A percentile compares a stretch with the other conserved stretches of the same genome.
Conservation (phyloP, 2,113 vertebrate genomes). For the Muntiacus reevesi region DNA sequence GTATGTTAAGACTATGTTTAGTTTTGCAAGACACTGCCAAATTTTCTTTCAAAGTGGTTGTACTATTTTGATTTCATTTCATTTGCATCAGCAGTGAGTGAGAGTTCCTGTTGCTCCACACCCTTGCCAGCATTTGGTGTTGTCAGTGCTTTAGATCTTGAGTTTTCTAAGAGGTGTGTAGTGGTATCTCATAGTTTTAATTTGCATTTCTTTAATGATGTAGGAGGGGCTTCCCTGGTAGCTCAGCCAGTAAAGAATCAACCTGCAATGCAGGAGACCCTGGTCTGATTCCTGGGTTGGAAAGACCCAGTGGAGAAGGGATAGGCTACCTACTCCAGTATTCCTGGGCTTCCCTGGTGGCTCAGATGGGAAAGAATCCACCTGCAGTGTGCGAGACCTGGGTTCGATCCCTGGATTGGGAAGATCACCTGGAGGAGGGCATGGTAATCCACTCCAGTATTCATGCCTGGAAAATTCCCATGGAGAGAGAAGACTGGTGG, state of each 20-base stretch:
- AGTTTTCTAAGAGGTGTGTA: neutral
- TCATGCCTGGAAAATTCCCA: neutral
- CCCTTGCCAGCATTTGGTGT: neutral
- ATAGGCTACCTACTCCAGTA: neutral
- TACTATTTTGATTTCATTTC: neutral
- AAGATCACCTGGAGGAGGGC: neutral
- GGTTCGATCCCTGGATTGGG: neutral
- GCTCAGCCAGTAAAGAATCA: neutral
- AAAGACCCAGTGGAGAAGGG: neutral
- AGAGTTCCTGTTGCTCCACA: neutral
- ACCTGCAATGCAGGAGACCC: neutral
- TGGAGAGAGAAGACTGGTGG: neutral
- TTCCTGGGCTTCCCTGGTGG: neutral
- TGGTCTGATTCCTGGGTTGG: neutral
- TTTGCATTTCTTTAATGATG: neutral
- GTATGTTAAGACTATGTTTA: neutral
- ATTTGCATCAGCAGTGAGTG: neutral
- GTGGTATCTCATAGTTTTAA: neutral
- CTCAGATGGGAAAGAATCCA: neutral
- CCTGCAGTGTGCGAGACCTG: neutral
- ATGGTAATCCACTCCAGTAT: neutral
- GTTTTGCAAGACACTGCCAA: neutral
- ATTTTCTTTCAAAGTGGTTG: neutral
- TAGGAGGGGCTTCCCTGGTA: neutral
- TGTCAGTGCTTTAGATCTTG: neutral